Conservation (phyloP, 2,113 vertebrate species). For the Bos indicus region DNA sequence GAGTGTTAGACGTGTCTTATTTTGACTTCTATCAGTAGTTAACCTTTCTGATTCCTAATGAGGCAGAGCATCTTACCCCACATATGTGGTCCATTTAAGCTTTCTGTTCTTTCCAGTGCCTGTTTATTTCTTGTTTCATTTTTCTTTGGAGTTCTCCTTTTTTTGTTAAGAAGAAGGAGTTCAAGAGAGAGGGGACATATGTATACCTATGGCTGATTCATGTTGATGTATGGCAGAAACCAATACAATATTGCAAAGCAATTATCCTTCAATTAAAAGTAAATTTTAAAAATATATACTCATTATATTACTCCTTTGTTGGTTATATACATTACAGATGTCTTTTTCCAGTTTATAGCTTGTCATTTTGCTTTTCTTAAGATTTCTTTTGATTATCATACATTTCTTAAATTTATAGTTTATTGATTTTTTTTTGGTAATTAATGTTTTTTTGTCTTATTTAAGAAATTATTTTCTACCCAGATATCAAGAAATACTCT, state of each 20-base stretch:
- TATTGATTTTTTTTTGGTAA: not conserved
- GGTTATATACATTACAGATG: not conserved
- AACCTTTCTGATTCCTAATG: not conserved
- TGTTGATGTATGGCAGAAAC: not conserved
- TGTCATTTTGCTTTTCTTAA: slow-evolving; percentile 13
- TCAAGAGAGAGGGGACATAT: not conserved
- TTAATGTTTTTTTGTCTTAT: not conserved
- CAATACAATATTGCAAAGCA: not conserved
- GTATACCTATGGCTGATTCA: not conserved
- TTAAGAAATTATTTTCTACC: slow-evolving; percentile 3
- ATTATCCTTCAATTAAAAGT: not conserved
- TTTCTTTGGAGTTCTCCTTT: slow-evolving; percentile 22
- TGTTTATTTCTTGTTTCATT: not conserved
- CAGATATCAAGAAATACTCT: not conserved
- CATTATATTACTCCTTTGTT: not conserved
- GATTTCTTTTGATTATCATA: not conserved
- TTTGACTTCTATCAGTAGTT: not conserved
- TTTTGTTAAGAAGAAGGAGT: not conserved
- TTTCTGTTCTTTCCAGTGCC: not conserved
- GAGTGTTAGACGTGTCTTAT: not conserved
- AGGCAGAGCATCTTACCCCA: not conserved
- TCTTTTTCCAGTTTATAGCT: not conserved
- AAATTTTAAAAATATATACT: not conserved
- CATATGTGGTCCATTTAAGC: not conserved
- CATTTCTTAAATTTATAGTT: slow-evolving; percentile 10